Evolutionary conservation across 1,140 invertebrate genomes (phyloP).

Genomic region (Pogonus chalceus): DNA sequence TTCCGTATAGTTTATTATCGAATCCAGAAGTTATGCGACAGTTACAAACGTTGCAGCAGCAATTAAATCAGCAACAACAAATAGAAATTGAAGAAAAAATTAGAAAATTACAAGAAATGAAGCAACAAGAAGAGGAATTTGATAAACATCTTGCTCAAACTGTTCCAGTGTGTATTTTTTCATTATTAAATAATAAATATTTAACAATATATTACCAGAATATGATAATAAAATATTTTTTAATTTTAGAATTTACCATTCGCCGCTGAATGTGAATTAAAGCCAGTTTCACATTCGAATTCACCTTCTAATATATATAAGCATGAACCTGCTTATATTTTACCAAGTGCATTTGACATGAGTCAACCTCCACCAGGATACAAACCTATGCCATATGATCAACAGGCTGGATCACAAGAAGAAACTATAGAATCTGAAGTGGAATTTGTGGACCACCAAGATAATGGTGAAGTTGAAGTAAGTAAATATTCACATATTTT

Average conservation of each 20-base stretch:
- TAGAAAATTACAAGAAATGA: constrained; percentile 58
- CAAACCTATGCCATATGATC: constrained; percentile 28
- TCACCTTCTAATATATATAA: constrained; percentile 17
- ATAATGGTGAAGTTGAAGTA: constrained; percentile 38
- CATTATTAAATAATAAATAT: too few species aligned
- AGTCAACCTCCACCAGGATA: constrained; percentile 47
- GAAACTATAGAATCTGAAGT: constrained; percentile 34
- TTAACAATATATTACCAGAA: constrained; percentile 11
- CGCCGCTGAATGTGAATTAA: constrained; percentile 56
- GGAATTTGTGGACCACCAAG: constrained; percentile 38
- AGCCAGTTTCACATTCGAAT: constrained; percentile 36
- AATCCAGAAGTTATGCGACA: constrained; percentile 68
- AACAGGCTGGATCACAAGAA: constrained; percentile 24
- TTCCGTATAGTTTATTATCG: constrained; percentile 48
- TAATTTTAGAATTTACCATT: constrained; percentile 49
- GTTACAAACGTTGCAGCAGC: constrained; percentile 51
- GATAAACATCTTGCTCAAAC: constrained; percentile 66
- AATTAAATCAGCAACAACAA: constrained; percentile 34
- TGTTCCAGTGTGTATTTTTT: constrained; percentile 49
- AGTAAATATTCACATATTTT: background rate
- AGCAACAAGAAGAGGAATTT: constrained; percentile 67
- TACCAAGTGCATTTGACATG: constrained; percentile 35
- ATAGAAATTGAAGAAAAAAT: constrained; percentile 60
- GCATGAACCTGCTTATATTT: constrained; percentile 23
- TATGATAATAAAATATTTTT: background rate